phyloP scores from a whole-genome alignment of 2,888 invertebrate species.

The Euproctis similis region DNA sequence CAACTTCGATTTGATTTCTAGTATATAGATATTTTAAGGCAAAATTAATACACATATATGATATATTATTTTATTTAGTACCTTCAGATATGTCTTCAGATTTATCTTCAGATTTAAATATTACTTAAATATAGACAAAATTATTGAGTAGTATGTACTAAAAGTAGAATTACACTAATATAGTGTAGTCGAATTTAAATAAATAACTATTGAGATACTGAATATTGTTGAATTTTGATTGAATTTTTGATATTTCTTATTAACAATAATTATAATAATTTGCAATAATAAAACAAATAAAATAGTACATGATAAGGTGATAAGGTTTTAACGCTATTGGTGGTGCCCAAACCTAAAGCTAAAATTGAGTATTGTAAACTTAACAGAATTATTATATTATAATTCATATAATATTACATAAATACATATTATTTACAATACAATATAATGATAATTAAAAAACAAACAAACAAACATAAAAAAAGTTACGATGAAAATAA shows the following conservation, averaged over 20 bases:
- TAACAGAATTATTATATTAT: too few relatives aligned
- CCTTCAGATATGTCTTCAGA: slow-evolving; percentile 46
- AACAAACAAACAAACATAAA: slow-evolving; percentile 32
- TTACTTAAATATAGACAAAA: slow-evolving; percentile 26
- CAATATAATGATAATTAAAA: too few relatives aligned
- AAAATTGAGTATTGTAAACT: slow-evolving; percentile 62
- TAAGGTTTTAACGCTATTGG: slow-evolving; percentile 40
- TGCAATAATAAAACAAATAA: too few relatives aligned
- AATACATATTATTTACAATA: slow-evolving; percentile 56
- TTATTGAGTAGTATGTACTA: slow-evolving; percentile 9
- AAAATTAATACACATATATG: too few relatives aligned
- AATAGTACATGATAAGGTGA: too few relatives aligned
- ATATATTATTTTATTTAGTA: slow-evolving; percentile 42
- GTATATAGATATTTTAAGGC: too few relatives aligned
- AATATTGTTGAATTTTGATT: too few relatives aligned
- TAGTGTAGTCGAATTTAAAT: slow-evolving; percentile 62
- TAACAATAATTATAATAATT: too few relatives aligned
- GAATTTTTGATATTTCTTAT: too few relatives aligned
- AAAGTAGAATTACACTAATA: slow-evolving; percentile 60
- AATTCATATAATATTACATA: slow-evolving; percentile 45
- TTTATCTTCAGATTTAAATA: slow-evolving; percentile 31
- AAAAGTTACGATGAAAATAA: slow-evolving; percentile 29
- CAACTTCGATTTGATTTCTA: too few relatives aligned
- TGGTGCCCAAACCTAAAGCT: slow-evolving; percentile 44
- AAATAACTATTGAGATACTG: slow-evolving; percentile 38